Base-by-base conservation (phyloP, 2,888 invertebrate genomes). In the Eurytoma adleriae region DNA sequence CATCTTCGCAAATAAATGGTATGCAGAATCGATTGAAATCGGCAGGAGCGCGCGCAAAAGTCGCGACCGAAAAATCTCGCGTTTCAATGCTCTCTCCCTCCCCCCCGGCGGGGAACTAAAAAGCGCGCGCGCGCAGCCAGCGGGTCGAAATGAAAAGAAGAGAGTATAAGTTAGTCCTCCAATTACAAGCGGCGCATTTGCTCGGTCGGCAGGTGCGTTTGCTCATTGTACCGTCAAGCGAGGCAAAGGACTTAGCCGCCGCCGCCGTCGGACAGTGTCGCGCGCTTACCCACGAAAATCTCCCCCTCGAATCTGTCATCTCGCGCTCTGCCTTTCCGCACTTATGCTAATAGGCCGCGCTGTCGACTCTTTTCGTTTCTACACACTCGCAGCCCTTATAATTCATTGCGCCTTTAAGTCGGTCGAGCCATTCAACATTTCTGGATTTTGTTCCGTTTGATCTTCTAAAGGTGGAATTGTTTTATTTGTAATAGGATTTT, bases 131-230 rank as follows among this genome's bases (percentile, higher is more conserved):
- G 40, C 5, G 5, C 40, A 40, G 69, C 40, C 75, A 71, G 73
- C n/a, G n/a, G n/a, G 68, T 79, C 78, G 67, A 76, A 70, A 77
- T 61, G 78, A 56, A 50, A 73, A 54, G 70, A 56, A 54, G 61
- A 20, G 14, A 54, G 13, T n/a, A 24, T 16, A 13, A 24, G 67
- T 14, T 54, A 68, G n/a, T n/a, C 72, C 70, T 81, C 80, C 78
- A 81, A 81, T 80, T 80, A 80, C 80, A 77, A 73, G 73, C 69
- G 48, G 67, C 68, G 71, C 68, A 76, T 76, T 76, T 76, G 76
- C 76, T 76, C 69, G 56, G 30, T 27, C 73, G 70, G 73, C 70
- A 80, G 75, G 73, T 73, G 78, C 74, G 69, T 76, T 80, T 61
- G 73, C 66, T 72, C 74, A 81, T 81, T 81, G 78, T 78, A 74